Conservation (phyloP, 1,140 invertebrate species). For the Drosophila triauraria region DNA sequence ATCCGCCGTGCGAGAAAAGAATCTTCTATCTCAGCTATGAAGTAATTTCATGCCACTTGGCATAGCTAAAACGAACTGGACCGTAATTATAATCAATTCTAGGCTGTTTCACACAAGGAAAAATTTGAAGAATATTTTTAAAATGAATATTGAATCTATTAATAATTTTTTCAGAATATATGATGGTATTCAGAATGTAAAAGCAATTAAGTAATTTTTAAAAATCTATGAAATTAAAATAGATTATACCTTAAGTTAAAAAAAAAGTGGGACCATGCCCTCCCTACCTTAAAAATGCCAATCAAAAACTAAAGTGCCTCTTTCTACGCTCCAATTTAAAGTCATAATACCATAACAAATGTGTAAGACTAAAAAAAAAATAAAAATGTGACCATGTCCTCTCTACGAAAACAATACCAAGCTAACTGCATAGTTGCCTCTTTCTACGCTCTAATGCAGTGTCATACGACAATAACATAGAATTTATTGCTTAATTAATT, state of each 20-base stretch:
- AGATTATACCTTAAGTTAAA: neutral
- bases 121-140: neutral
- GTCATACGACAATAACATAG: neutral
- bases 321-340: neutral
- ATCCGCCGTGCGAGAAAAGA: constrained; percentile 65
- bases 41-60: constrained; percentile 71
- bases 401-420: no score
- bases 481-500: neutral
- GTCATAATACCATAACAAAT: neutral
- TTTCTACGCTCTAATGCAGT: neutral
- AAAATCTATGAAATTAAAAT: no score
- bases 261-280: neutral
- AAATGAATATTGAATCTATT: neutral
- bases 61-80: constrained; percentile 27
- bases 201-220: no score
- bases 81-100: constrained; percentile 74
- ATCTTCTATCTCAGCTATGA: constrained; percentile 51
- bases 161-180: neutral
- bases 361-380: neutral
- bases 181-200: neutral
- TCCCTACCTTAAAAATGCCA: no score
- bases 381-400: neutral
- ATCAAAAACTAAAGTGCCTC: no score
- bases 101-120: constrained; percentile 1
- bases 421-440: no score